Evolutionary conservation across 2,888 invertebrate species (phyloP), one percentile per base, ranked within the genome.

Genomic region (Xanthia togata): DNA sequence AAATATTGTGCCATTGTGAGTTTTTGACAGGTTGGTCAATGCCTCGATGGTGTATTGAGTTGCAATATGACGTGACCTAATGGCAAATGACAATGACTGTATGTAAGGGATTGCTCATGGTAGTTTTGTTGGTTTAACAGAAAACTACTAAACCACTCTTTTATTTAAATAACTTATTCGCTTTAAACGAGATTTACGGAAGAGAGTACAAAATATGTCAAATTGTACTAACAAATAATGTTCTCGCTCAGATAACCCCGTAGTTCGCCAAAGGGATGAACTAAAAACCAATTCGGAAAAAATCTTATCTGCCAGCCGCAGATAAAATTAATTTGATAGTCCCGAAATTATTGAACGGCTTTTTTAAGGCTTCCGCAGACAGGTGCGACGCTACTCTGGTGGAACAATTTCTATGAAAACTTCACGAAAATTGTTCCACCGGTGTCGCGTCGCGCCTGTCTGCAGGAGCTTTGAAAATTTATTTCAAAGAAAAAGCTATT

Each of bases 21-120:
- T 72, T 23, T 71, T 17, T 64, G 59, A 38, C 74, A 60, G 14
- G n/a, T 81, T 59, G 44, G 26, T 31, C 53, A 31, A 38, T 6
- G 50, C 20, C n/a, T 35, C n/a, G 12, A 68, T 31, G 12, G 78
- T 55, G 35, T 55, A 55, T 17, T 55, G 44, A 23, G 8, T 53
- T 53, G 26, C 26, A 53, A 35, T 31, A 9, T 35, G 8, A 31
- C 17, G 41, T 14, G 12, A 41, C 31, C 8, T 44, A 50, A 8
- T 31, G 26, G 17, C 3, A 31, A 68, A 68, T 26, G 14, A 23
- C 50, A 50, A 67, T 26, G 23, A n/a, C 20, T 20, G 20, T n/a
- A 41, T 44, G 17, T 26, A 59, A 59, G 1, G 2, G 14, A n/a
- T 26, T 38, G 59, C 12, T 50, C 31, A 31, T 20, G 1, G 14